phyloP scores from a whole-genome alignment of 2,888 invertebrate species.

The Leptarthrus brevirostris region DNA sequence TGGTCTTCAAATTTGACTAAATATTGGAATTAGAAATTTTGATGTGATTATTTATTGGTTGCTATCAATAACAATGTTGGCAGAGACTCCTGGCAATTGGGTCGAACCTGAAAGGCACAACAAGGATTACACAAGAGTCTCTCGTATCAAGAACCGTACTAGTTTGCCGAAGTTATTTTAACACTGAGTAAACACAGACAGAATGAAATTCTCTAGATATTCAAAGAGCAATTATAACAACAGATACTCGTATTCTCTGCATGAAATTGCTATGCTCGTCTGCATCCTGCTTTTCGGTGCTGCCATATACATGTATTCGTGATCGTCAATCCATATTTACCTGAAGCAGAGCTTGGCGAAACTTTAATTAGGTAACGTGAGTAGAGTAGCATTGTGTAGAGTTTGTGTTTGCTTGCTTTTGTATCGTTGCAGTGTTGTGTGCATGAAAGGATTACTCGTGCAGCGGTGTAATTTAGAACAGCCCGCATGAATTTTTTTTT shows the following conservation, averaged over 20 bases:
- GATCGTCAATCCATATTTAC: background rate
- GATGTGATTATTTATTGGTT: constrained; percentile 38
- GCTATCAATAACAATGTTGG: constrained; percentile 25
- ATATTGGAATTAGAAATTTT: constrained; percentile 54
- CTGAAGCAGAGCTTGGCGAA: constrained; percentile 20
- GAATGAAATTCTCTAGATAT: background rate
- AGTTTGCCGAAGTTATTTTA: constrained; percentile 9
- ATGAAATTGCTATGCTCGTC: background rate
- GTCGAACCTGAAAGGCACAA: background rate
- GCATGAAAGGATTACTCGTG: background rate
- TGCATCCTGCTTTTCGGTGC: constrained; percentile 21
- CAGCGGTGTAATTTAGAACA: background rate
- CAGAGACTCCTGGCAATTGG: background rate
- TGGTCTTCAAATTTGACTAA: constrained; percentile 68
- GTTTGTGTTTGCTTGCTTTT: constrained; percentile 43
- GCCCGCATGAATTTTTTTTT: constrained; percentile 28
- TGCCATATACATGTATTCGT: constrained; percentile 6
- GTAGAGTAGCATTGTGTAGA: constrained; percentile 9
- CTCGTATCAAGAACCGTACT: background rate
- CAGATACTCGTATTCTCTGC: constrained; percentile 6
- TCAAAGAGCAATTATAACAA: constrained; percentile 29
- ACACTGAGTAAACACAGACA: constrained; percentile 11
- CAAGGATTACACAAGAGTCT: constrained; percentile 2
- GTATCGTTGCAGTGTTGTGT: constrained; percentile 7
- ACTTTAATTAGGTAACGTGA: constrained; percentile 39